Conservation (phyloP, 2,113 vertebrate genomes). For the Microcebus lehilahytsara region DNA sequence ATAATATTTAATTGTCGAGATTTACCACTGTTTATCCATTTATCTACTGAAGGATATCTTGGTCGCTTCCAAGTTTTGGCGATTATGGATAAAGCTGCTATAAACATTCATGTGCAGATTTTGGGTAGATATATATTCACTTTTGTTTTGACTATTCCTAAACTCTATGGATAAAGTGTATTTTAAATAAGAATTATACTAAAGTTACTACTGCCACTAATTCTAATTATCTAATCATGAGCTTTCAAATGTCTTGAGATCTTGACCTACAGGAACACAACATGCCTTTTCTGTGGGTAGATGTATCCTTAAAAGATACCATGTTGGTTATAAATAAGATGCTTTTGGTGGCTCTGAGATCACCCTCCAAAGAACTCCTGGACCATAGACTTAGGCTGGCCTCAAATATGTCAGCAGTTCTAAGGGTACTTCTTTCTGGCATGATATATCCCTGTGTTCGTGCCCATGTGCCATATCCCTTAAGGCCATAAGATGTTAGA, state of each 20-base stretch:
- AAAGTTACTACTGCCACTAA: background rate
- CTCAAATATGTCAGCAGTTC: background rate
- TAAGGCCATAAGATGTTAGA: background rate
- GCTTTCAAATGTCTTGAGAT: conserved; percentile 1
- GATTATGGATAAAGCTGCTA: background rate
- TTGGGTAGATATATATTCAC: background rate
- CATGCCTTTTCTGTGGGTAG: background rate
- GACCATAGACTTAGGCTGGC: background rate
- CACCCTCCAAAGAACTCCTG: background rate
- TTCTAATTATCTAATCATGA: background rate
- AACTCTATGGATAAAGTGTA: background rate
- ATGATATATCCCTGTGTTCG: background rate
- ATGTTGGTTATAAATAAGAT: background rate
- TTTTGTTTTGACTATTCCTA: background rate
- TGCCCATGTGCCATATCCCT: background rate
- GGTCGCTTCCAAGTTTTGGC: background rate
- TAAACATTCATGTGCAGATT: background rate
- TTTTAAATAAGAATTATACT: background rate
- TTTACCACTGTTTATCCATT: background rate
- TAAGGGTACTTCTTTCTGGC: background rate
- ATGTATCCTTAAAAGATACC: background rate
- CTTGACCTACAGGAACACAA: background rate
- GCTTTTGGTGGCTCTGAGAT: background rate
- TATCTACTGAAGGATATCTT: background rate
- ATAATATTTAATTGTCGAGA: background rate